Evolutionary conservation across 2,888 invertebrate species (phyloP).

Genomic region (Papilio demoleus): DNA sequence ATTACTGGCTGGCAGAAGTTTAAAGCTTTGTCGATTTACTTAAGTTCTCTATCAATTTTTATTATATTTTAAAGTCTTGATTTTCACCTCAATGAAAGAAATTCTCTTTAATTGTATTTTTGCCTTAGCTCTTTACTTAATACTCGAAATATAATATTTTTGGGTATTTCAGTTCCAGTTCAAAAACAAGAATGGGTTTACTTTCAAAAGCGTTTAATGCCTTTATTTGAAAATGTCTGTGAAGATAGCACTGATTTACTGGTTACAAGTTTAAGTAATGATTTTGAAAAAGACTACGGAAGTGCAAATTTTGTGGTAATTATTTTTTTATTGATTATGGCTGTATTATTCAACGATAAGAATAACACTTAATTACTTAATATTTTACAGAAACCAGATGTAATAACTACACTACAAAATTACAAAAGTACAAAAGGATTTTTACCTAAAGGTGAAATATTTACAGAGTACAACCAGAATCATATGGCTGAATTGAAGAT

Average conservation of each 20-base stretch:
- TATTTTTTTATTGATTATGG: conserved; percentile 12
- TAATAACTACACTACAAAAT: conserved; percentile 58
- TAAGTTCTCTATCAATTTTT: no score
- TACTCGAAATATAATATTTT: conserved; percentile 20
- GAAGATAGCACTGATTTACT: conserved; percentile 63
- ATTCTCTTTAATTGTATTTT: no score
- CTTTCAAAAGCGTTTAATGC: conserved; percentile 66
- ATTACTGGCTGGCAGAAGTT: background rate
- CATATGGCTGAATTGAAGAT: conserved; percentile 65
- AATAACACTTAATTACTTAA: conserved; percentile 17
- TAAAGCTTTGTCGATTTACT: no score
- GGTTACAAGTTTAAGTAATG: conserved; percentile 57
- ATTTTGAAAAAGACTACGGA: conserved; percentile 60
- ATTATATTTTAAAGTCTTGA: no score
- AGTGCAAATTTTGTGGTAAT: conserved; percentile 66
- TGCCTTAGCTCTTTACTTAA: no score
- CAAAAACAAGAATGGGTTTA: conserved; percentile 61
- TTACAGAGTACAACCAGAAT: conserved; percentile 65
- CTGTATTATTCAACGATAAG: background rate
- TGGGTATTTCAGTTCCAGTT: conserved; percentile 52
- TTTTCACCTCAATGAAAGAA: no score
- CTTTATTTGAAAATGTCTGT: conserved; percentile 75
- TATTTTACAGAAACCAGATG: conserved; percentile 62
- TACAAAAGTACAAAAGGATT: conserved; percentile 59
- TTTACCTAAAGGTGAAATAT: conserved; percentile 69